Evolutionary conservation across 1,140 invertebrate genomes (phyloP), one percentile per base, ranked within the genome.

Genomic region (Epicauta chinensis): DNA sequence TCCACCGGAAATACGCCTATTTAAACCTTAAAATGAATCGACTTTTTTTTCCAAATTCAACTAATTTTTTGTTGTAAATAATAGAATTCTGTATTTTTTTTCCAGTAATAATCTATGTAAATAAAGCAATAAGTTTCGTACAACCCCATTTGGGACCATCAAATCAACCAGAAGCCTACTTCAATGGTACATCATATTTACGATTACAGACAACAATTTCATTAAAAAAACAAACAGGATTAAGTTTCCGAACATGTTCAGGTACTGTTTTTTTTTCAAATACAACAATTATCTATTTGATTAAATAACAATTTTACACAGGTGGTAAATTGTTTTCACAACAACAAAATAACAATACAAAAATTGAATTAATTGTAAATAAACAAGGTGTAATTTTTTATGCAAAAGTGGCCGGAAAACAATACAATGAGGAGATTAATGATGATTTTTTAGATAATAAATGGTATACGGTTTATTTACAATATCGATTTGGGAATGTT

Each of bases 171-270:
- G 87, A 91, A 71, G 87, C 83, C 13, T 89, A 87, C 62, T 87
- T 91, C 70, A 88, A 89, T 72, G 84, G 84, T 49, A 82, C 83
- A 56, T 79, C 86, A 3, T 87, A 83, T 64, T 75, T 89, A 41
- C 77, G 81, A 60, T 72, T 89, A 42, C 70, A 76, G 34, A 78
- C 79, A 30, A 82, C 83, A 47, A 78, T 89, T 60, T 84, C 83
- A 29, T 77, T 89, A 58, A 84, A 83, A 64, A 78, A 81, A 58
- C 85, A 87, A 61, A 86, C 84, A 49, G 86, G 86, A 12, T 73
- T 91, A 30, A 89, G 86, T 70, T 89, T 89, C 65, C 76, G 86
- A 58, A 87, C 84, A 10, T 91, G 89, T 71, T 77, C 80, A 17
- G 84, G 81, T 78, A 10, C 36, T 59, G 1, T 5, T 23, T 23